These are phyloP conservation scores for Centropus unirufus DNA, from an alignment of 2,113 vertebrate species.

Conservation along the genomic window DNA sequence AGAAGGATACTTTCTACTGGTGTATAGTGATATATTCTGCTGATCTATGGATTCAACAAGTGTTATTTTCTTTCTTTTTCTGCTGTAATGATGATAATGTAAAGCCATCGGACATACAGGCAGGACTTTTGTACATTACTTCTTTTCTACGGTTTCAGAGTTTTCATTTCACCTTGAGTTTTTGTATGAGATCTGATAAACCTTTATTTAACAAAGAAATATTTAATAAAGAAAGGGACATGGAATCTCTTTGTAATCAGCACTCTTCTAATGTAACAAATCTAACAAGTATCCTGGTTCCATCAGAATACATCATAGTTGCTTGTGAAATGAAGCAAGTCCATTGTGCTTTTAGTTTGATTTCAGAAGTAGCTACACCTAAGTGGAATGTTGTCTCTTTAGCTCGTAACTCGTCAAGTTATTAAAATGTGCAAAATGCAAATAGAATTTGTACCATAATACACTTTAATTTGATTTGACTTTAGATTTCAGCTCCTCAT, in stretches of 20 bases:
- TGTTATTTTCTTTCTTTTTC: background rate
- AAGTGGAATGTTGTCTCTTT: background rate
- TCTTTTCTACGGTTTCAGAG: background rate
- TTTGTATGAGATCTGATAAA: background rate
- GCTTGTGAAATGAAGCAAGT: background rate
- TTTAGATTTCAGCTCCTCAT: slow-evolving; percentile 51
- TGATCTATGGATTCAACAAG: background rate
- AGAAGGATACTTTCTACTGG: background rate
- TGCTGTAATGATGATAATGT: background rate
- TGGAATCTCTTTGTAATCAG: background rate
- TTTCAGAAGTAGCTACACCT: background rate
- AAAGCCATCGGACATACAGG: background rate
- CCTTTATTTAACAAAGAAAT: background rate
- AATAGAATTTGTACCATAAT: slow-evolving; percentile 38
- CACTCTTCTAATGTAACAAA: background rate
- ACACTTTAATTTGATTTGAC: slow-evolving; percentile 65
- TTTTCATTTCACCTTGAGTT: background rate
- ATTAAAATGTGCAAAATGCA: slow-evolving; percentile 32
- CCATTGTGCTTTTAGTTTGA: background rate
- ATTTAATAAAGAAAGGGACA: background rate
- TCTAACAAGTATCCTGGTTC: background rate
- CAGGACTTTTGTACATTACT: background rate
- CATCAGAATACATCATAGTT: rapidly evolving
- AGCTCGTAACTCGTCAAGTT: background rate
- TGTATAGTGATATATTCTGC: background rate